Evolutionary conservation across 2,888 invertebrate species (phyloP).

Genomic region (Pheosia tremula): DNA sequence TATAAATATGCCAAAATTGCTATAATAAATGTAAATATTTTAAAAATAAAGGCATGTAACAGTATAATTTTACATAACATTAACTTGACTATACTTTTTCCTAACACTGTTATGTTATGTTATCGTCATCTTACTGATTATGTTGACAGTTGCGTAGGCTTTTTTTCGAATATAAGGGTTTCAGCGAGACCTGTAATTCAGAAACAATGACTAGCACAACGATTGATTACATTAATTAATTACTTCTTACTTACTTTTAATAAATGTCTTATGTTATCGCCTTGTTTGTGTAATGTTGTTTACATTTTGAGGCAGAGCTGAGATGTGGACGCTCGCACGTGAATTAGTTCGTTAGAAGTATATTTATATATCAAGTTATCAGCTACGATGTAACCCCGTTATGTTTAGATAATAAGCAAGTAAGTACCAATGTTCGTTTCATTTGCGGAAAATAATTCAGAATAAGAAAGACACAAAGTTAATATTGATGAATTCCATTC

Average conservation of each 20-base stretch:
- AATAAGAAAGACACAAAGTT: neutral
- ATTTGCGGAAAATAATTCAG: neutral
- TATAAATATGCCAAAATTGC: slow-evolving; percentile 77
- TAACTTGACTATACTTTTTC: slow-evolving; percentile 67
- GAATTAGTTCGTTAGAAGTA: neutral
- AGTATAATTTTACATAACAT: slow-evolving; percentile 71
- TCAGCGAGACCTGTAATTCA: slow-evolving; percentile 49
- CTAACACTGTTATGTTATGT: slow-evolving; percentile 51
- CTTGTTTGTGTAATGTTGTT: neutral
- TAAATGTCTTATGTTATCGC: slow-evolving; percentile 5
- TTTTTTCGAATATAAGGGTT: slow-evolving; percentile 37
- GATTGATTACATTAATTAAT: too few relatives aligned
- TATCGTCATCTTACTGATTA: slow-evolving; percentile 61
- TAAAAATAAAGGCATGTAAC: slow-evolving; percentile 74
- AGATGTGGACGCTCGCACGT: neutral
- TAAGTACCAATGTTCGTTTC: neutral
- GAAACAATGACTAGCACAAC: neutral
- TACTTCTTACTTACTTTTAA: neutral
- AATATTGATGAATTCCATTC: too few relatives aligned
- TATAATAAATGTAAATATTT: slow-evolving; percentile 78
- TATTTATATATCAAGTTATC: neutral
- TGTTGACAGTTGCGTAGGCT: slow-evolving; percentile 47
- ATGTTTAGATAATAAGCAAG: neutral
- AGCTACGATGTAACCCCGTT: neutral
- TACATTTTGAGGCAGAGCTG: neutral